phyloP scores from a whole-genome alignment of 1,140 invertebrate genomes.

The Berghia stephanieae region DNA sequence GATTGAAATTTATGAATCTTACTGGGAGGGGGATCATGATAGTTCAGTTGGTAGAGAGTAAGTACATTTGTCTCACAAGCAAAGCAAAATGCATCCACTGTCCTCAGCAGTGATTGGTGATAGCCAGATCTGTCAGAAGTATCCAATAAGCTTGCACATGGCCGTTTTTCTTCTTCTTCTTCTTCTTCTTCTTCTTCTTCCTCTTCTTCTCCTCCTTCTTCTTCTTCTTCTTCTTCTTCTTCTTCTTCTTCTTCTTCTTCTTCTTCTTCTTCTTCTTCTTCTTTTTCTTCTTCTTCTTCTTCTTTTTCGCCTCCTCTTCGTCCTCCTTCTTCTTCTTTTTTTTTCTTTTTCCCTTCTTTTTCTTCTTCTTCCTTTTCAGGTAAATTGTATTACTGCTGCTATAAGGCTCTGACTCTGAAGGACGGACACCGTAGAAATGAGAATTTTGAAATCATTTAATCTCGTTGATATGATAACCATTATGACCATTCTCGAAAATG shows the following conservation, averaged over 20 bases:
- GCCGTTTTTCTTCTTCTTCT: background rate
- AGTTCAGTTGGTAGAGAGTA: too few relatives aligned
- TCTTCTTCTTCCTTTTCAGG: background rate
- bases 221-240: background rate
- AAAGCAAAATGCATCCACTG: background rate
- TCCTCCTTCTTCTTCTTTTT: background rate
- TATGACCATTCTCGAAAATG: too few relatives aligned
- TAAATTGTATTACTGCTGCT: too few relatives aligned
- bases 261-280: too few relatives aligned
- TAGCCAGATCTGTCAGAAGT: background rate
- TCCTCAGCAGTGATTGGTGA: background rate
- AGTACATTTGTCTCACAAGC: too few relatives aligned
- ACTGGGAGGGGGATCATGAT: too few relatives aligned
- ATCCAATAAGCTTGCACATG: background rate
- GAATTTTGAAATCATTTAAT: too few relatives aligned
- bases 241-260: background rate
- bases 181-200: background rate
- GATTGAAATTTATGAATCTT: too few relatives aligned
- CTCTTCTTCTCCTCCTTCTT: background rate
- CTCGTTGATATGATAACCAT: too few relatives aligned
- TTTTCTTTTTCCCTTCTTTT: background rate
- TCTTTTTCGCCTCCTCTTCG: background rate
- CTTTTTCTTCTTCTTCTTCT: background rate
- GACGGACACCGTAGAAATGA: too few relatives aligned
- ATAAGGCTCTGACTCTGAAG: too few relatives aligned